These are phyloP conservation scores for Eilema sororculum DNA, from an alignment of 2,888 invertebrate species.

Conservation along the genomic window DNA sequence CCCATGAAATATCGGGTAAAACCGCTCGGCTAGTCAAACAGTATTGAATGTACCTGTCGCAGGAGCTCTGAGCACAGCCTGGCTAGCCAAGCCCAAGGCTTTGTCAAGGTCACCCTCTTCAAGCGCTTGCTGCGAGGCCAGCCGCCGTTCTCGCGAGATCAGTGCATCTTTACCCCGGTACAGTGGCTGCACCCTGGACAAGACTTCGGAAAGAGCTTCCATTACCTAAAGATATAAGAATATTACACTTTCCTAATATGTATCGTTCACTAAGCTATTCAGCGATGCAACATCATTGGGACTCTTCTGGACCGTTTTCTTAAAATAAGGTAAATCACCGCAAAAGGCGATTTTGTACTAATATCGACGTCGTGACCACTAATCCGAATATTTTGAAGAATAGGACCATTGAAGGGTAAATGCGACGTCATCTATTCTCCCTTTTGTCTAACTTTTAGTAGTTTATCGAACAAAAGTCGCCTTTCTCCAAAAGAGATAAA, in stretches of 20 bases:
- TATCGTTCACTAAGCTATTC: too few relatives aligned
- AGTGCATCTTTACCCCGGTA: conserved; percentile 89
- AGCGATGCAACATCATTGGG: too few relatives aligned
- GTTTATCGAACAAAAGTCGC: neutral
- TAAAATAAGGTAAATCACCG: too few relatives aligned
- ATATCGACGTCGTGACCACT: neutral
- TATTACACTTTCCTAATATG: too few relatives aligned
- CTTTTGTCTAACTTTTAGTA: neutral
- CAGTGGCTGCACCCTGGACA: conserved; percentile 89
- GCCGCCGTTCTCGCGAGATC: conserved; percentile 87
- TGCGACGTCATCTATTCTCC: neutral
- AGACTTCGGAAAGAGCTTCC: conserved; percentile 83
- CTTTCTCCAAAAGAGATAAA: neutral
- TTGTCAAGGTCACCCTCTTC: conserved; percentile 80
- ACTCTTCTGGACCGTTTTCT: too few relatives aligned
- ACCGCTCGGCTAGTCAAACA: too few relatives aligned
- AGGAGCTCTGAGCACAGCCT: conserved; percentile 92
- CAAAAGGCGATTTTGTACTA: too few relatives aligned
- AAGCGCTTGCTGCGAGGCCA: conserved; percentile 88
- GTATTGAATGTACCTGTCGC: conserved; percentile 79
- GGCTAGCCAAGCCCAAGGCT: conserved; percentile 89
- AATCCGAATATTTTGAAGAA: neutral
- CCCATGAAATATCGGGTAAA: too few relatives aligned
- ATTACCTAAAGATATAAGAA: conserved; percentile 66
- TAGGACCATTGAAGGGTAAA: neutral